A percentile compares a stretch with the other conserved stretches of the same genome.
Evolutionary conservation across 2,797 vertebrate species (phyloP).

Genomic region (Kryptolebias ocellatus): DNA sequence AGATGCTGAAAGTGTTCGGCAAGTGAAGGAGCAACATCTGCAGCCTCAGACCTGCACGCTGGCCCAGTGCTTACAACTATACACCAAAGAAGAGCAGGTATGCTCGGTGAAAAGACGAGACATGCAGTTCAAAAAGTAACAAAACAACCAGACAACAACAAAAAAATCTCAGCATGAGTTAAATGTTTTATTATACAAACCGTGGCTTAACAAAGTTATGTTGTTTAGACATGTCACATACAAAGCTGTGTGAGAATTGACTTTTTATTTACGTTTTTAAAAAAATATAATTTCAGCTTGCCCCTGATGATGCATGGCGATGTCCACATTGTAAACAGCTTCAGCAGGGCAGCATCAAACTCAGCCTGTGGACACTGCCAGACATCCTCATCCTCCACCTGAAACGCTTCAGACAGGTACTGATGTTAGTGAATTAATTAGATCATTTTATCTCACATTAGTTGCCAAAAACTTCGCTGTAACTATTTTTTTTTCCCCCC

Average conservation of each 20-base stretch:
- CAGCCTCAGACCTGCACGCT: slow-evolving; percentile 96
- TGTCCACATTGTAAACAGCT: slow-evolving; percentile 98
- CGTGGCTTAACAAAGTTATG: too few species aligned
- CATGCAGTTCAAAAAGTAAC: too few species aligned
- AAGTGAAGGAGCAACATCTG: slow-evolving; percentile 92
- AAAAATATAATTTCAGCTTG: slow-evolving; percentile 84
- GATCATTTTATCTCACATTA: not conserved
- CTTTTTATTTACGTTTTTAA: too few species aligned
- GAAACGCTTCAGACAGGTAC: slow-evolving; percentile 96
- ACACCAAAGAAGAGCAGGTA: slow-evolving; percentile 99
- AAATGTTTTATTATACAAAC: too few species aligned
- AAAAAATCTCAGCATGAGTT: too few species aligned
- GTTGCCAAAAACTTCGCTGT: not conserved
- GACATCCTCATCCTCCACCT: slow-evolving; percentile 98
- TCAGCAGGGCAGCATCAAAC: slow-evolving; percentile 97
- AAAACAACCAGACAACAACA: too few species aligned
- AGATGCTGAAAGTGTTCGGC: slow-evolving; percentile 94
- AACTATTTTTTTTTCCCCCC: not conserved
- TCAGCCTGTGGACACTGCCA: slow-evolving; percentile 97
- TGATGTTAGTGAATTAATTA: too few species aligned
- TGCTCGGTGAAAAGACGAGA: not conserved
- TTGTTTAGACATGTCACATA: too few species aligned
- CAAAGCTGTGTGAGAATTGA: too few species aligned
- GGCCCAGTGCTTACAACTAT: slow-evolving; percentile 98
- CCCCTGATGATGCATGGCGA: slow-evolving; percentile 96